Base-by-base conservation (phyloP, 2,888 invertebrate species). In the Heliconius charithonia region DNA sequence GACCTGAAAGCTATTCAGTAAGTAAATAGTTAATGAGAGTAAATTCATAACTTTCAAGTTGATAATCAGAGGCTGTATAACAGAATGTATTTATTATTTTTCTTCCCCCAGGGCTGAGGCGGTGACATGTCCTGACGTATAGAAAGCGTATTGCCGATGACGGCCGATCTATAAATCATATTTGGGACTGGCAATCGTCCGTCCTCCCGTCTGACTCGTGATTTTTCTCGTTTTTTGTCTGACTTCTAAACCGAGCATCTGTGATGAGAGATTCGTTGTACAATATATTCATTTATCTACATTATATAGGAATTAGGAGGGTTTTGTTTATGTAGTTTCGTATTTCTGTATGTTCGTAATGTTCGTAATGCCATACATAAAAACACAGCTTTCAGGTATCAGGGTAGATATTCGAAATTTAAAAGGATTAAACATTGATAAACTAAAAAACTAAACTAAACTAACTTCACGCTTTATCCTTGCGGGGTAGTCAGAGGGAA, bases 121-220 rank as follows among this genome's bases (percentile, higher is more conserved):
- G 85, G 87, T 85, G 84, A 85, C 86, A 85, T 83, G 88, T 87
- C 86, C 84, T 92, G 92, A 92, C 91, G 92, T 91, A 91, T 91
- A 92, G 92, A 92, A 94, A 92, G 90, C 92, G 92, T 89, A 93
- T 92, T 94, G 94, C 87, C 89, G 89, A 88, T 94, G 94, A 94
- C 94, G 91, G 89, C 86, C 89, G 87, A 89, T 91, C 94, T 93
- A 95, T 95, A 94, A 95, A 95, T 95, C 94, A 95, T 93, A 90
- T 92, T 89, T 87, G 90, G 91, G 90, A 88, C 89, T 88, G 89
- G 88, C 90, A 91, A 89, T 91, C 90, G 92, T 90, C 91, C 89
- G 87, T 87, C 90, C 85, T 85, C 87, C 89, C 89, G 91, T 89
- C 90, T 89, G 89, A 87, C 85, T 86, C 85, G 86, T 84, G 89